Conservation (phyloP, 2,113 vertebrate species). For the Brienomyrus brachyistius region DNA sequence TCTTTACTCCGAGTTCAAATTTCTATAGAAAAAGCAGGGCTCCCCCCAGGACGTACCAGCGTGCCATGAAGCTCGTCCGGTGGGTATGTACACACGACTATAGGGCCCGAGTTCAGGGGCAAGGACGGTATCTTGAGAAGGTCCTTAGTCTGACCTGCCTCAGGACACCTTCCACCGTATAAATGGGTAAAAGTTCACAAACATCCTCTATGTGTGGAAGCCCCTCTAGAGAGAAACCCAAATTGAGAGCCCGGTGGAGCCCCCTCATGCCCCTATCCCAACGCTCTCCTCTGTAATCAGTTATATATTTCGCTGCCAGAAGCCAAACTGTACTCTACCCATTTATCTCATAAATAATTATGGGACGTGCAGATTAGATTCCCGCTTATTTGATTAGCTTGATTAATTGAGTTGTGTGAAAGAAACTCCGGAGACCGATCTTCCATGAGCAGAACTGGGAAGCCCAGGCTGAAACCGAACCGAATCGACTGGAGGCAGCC, state of each 20-base stretch:
- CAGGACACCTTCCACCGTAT: neutral
- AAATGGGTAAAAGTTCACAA: neutral
- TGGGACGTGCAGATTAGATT: neutral
- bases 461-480: neutral
- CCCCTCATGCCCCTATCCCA: neutral
- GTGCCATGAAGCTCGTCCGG: neutral
- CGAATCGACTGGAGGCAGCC: neutral
- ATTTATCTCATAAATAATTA: slow-evolving; percentile 6
- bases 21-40: neutral
- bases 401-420: neutral
- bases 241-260: neutral
- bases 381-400: neutral
- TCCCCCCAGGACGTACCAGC: neutral
- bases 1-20: neutral
- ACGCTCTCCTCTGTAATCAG: neutral
- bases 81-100: neutral
- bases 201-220: neutral
- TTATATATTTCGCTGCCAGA: neutral
- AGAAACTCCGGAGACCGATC: neutral
- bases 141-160: neutral
- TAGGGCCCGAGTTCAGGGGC: neutral
- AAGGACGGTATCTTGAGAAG: neutral
- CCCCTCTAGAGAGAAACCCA: neutral
- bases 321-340: neutral
- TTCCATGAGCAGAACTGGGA: neutral